These are phyloP conservation scores for Chromobotia macracanthus DNA, from an alignment of 2,797 vertebrate species.

Conservation along the genomic window DNA sequence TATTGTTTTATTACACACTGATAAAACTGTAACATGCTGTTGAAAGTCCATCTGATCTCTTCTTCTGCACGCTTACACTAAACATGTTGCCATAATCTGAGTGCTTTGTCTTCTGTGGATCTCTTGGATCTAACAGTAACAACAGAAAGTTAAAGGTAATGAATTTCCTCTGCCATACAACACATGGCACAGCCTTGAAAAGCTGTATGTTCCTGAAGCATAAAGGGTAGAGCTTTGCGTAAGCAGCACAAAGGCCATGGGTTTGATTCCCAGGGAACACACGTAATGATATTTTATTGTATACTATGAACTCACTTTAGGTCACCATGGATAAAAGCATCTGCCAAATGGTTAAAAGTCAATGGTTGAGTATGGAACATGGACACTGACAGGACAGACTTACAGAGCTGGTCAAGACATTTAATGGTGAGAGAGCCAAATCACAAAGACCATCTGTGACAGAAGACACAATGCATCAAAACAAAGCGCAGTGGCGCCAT, in stretches of 20 bases:
- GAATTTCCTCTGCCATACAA: not conserved
- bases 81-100: not conserved
- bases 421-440: not conserved
- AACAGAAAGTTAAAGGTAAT: not conserved
- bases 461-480: not conserved
- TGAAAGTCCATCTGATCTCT: not conserved
- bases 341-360: too few species aligned
- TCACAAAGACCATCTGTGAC: not conserved
- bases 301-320: too few species aligned
- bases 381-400: too few species aligned
- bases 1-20: not conserved
- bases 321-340: too few species aligned
- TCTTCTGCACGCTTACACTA: not conserved
- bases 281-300: too few species aligned
- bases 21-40: not conserved
- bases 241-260: too few species aligned
- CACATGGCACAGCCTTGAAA: not conserved
- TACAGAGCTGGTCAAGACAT: not conserved
- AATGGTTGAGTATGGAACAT: not conserved
- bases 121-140: not conserved
- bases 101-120: not conserved
- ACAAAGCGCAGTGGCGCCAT: not conserved
- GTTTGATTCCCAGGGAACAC: too few species aligned
- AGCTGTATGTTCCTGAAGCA: too few species aligned
- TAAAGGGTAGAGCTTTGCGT: too few species aligned